Percentiles rank a stretch among this genome's conserved stretches.
Conservation (phyloP, 2,888 invertebrate genomes). For the Empis livida region DNA sequence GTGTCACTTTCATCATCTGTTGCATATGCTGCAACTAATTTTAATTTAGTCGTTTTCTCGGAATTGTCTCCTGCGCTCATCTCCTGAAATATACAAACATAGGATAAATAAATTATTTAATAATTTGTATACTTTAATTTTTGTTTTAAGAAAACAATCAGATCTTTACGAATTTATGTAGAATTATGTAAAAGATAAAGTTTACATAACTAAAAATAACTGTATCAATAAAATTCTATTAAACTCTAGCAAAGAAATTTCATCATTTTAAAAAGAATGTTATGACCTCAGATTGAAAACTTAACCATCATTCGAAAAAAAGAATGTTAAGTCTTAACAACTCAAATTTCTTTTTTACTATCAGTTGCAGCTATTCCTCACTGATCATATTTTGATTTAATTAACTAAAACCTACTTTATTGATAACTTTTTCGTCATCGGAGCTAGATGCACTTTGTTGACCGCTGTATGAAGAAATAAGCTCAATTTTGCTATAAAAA, state of each 20-base stretch:
- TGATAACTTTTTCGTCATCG: slow-evolving; percentile 26
- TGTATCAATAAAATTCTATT: too few species aligned
- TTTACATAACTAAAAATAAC: too few species aligned
- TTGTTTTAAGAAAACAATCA: too few species aligned
- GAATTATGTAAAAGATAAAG: too few species aligned
- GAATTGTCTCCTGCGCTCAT: not conserved
- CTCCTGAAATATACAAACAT: too few species aligned
- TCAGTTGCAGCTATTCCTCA: too few species aligned
- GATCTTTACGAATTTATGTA: too few species aligned
- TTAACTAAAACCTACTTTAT: too few species aligned
- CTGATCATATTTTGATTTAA: too few species aligned
- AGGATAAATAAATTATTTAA: too few species aligned
- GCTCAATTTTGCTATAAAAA: slow-evolving; percentile 40
- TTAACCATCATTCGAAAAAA: slow-evolving; percentile 10
- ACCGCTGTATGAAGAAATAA: slow-evolving; percentile 45
- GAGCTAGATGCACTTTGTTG: slow-evolving; percentile 35
- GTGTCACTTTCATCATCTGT: slow-evolving; percentile 10
- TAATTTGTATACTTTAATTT: too few species aligned
- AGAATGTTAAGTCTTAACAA: not conserved
- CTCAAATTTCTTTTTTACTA: too few species aligned
- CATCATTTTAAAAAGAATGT: slow-evolving; percentile 2
- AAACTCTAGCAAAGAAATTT: slow-evolving; percentile 7
- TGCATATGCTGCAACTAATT: slow-evolving; percentile 11
- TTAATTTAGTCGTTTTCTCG: slow-evolving; percentile 2
- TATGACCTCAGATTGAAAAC: slow-evolving; percentile 14